phyloP scores from a whole-genome alignment of 2,888 invertebrate species.

The Nymphalis urticae region DNA sequence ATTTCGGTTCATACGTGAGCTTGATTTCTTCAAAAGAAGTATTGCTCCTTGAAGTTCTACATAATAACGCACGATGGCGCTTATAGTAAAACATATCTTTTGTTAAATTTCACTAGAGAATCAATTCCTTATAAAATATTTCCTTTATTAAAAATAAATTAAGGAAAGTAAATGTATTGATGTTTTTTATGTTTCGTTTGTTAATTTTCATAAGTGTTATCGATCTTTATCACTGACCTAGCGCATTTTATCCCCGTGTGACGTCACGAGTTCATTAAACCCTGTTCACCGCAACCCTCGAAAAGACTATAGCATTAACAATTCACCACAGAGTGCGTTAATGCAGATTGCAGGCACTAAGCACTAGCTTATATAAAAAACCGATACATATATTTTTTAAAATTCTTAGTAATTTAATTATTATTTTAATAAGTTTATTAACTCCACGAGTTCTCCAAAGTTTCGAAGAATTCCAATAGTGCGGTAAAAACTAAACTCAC shows the following conservation, averaged over 20 bases:
- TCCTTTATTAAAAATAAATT: not conserved
- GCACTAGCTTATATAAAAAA: no score
- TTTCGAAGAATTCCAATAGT: slow-evolving; percentile 9
- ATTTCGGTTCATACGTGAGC: not conserved
- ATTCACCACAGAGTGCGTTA: not conserved
- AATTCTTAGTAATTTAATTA: not conserved
- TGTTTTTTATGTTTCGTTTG: not conserved
- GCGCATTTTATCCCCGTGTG: slow-evolving; percentile 40
- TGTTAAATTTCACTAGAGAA: not conserved
- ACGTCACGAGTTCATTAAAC: slow-evolving; percentile 66
- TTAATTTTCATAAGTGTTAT: not conserved
- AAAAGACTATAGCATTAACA: slow-evolving; percentile 21
- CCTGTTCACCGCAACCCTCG: slow-evolving; percentile 47
- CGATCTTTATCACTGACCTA: slow-evolving; percentile 9
- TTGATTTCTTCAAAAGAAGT: not conserved
- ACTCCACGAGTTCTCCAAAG: not conserved
- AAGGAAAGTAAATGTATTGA: not conserved
- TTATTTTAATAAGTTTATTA: not conserved
- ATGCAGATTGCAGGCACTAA: not conserved
- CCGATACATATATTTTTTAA: slow-evolving; percentile 7
- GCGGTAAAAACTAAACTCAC: slow-evolving; percentile 24
- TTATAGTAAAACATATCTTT: not conserved
- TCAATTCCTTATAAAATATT: no score
- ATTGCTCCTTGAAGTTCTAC: slow-evolving; percentile 1
- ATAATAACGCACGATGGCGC: slow-evolving; percentile 15